phyloP scores from a whole-genome alignment of 2,113 vertebrate species.

The Nettapus auritus region DNA sequence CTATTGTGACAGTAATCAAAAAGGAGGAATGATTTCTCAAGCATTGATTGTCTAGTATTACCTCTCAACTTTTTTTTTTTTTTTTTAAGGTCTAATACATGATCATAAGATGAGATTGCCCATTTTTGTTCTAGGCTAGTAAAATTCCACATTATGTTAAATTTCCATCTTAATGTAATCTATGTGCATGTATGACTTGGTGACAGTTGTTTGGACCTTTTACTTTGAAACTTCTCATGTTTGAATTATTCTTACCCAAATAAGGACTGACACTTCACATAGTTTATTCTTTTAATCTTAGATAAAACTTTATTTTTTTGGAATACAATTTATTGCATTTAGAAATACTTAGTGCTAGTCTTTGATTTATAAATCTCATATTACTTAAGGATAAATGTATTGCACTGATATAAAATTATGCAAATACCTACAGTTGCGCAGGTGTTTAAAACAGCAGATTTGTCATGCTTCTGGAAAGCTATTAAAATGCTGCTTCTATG shows the following conservation, averaged over 20 bases:
- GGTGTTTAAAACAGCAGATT: background rate
- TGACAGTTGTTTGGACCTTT: background rate
- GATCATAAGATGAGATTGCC: background rate
- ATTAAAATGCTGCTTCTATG: background rate
- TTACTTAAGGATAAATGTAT: background rate
- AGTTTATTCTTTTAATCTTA: background rate
- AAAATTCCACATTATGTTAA: background rate
- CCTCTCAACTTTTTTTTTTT: background rate
- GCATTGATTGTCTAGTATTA: background rate
- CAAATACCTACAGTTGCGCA: background rate
- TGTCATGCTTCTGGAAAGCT: background rate
- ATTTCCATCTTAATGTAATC: background rate
- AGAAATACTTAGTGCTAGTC: background rate
- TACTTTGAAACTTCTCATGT: background rate
- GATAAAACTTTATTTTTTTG: background rate
- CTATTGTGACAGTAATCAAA: background rate
- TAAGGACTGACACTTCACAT: background rate
- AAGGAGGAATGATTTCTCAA: background rate
- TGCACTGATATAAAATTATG: background rate
- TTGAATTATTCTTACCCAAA: background rate
- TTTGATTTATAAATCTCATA: background rate
- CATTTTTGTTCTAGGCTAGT: background rate
- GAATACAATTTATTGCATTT: background rate
- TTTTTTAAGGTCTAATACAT: background rate
- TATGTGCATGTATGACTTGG: background rate